A percentile compares a stretch with the other conserved stretches of the same genome.
Evolutionary conservation across 2,888 invertebrate genomes (phyloP).

Genomic region (Ganaspis brasiliensis): DNA sequence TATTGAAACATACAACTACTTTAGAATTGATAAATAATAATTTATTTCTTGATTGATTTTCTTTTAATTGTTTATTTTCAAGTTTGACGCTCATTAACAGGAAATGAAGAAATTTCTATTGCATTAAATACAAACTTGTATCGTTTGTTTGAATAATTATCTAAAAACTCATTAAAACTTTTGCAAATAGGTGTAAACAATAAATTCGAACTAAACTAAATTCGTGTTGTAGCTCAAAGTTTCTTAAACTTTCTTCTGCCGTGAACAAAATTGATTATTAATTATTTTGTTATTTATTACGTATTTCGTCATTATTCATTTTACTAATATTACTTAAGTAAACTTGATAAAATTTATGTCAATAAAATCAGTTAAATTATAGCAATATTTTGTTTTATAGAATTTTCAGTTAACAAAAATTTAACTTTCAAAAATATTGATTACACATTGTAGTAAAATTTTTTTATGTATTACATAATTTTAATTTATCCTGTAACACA

Average conservation of each 20-base stretch:
- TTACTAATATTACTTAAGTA: no score
- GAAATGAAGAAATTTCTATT: background rate
- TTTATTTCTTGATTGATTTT: background rate
- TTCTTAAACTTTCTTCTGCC: background rate
- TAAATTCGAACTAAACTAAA: background rate
- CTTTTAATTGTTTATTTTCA: background rate
- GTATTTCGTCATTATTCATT: no score
- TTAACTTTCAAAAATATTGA: no score
- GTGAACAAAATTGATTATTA: background rate
- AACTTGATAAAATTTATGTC: no score
- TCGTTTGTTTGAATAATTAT: background rate
- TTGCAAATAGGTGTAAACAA: background rate
- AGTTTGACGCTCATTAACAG: background rate
- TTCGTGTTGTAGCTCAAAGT: background rate
- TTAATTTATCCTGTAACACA: no score
- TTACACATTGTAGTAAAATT: no score
- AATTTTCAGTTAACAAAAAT: no score
- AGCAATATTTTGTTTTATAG: no score
- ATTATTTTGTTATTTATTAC: background rate
- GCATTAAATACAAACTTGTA: background rate
- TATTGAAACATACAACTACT: no score
- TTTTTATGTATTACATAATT: no score
- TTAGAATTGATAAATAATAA: no score
- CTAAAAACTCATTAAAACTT: constrained; percentile 1
- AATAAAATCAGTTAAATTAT: no score